Percentiles rank a stretch among this genome's conserved stretches.
Evolutionary conservation across 2,113 vertebrate genomes (phyloP).

Genomic region (Rhagologus leucostigma): DNA sequence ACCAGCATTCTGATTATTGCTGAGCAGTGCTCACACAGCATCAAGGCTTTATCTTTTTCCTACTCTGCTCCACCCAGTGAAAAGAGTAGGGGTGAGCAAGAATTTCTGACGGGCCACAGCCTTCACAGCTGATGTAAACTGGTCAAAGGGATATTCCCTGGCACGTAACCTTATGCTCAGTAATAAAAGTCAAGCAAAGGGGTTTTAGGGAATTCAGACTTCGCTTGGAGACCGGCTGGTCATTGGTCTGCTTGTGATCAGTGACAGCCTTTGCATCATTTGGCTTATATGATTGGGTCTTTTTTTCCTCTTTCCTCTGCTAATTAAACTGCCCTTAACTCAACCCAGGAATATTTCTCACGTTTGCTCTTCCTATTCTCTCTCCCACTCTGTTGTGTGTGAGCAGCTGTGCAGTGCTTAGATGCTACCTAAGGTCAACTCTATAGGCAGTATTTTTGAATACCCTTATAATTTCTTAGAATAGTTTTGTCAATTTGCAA

Average conservation of each 20-base stretch:
- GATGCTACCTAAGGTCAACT: background rate
- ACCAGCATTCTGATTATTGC: background rate
- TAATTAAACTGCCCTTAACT: background rate
- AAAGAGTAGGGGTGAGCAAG: background rate
- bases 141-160: background rate
- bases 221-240: background rate
- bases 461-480: background rate
- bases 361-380: background rate
- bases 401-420: background rate
- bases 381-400: background rate
- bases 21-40: background rate
- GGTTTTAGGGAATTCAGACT: background rate
- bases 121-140: background rate
- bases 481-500: background rate
- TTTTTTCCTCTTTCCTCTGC: background rate
- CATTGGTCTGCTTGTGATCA: background rate
- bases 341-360: background rate
- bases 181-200: background rate
- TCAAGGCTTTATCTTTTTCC: background rate
- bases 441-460: background rate
- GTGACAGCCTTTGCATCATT: background rate
- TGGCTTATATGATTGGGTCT: background rate
- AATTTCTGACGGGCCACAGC: background rate
- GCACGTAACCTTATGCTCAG: background rate
- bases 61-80: background rate